Percentiles rank a stretch among this genome's conserved stretches.
These are phyloP conservation scores for Tolmerus cingulatus DNA, from an alignment of 2,888 invertebrate genomes.

Conservation along the genomic window DNA sequence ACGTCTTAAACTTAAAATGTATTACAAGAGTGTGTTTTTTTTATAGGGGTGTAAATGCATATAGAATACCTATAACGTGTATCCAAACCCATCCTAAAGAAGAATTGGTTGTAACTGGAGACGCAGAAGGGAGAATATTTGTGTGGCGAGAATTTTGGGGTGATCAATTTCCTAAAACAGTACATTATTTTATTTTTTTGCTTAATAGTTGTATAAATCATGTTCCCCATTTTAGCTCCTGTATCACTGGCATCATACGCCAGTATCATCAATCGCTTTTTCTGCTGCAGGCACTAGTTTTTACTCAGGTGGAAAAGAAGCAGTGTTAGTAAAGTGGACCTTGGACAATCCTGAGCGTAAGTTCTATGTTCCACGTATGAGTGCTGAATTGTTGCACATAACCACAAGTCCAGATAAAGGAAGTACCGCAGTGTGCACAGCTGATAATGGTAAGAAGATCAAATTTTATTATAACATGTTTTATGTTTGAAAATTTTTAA, in stretches of 20 bases:
- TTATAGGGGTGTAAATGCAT: constrained; percentile 52
- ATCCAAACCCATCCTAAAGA: constrained; percentile 74
- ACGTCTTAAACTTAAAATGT: too few species aligned
- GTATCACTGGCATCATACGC: constrained; percentile 81
- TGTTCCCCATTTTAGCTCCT: constrained; percentile 58
- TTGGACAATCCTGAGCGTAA: constrained; percentile 64
- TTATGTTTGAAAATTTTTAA: neutral
- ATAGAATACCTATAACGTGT: constrained; percentile 65
- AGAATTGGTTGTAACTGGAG: constrained; percentile 73
- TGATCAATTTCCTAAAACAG: constrained; percentile 38
- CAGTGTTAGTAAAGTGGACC: constrained; percentile 80
- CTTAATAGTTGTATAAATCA: neutral
- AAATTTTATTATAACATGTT: neutral
- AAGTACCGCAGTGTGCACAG: constrained; percentile 71
- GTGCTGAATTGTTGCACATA: constrained; percentile 72
- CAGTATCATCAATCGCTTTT: constrained; percentile 73
- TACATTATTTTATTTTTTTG: constrained; percentile 7
- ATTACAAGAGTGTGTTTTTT: neutral
- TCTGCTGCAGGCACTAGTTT: constrained; percentile 72
- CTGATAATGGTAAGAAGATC: constrained; percentile 69
- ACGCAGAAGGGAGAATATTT: constrained; percentile 70
- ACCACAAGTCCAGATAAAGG: constrained; percentile 70
- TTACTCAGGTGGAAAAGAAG: constrained; percentile 80
- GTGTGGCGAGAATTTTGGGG: constrained; percentile 68
- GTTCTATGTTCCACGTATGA: constrained; percentile 74